These are phyloP conservation scores for Pedionomus torquatus DNA, from an alignment of 2,113 vertebrate genomes.

Conservation along the genomic window DNA sequence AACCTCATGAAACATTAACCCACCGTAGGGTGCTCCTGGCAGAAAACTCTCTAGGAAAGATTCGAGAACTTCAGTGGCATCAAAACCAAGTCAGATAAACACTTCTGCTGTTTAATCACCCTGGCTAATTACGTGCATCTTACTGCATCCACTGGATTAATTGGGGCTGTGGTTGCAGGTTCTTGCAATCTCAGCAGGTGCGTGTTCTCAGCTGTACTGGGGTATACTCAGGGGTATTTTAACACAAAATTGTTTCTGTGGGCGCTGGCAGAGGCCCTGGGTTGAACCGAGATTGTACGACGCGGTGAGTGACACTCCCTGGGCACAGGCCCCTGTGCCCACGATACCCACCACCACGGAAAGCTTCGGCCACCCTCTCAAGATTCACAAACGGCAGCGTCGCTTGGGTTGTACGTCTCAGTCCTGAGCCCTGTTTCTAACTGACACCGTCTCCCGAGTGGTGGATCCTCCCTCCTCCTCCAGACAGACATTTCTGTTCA, in stretches of 20 bases:
- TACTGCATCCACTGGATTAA: background rate
- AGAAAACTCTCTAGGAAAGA: background rate
- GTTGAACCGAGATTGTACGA: background rate
- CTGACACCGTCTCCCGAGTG: background rate
- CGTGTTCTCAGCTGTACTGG: background rate
- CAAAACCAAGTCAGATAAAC: background rate
- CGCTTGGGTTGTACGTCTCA: background rate
- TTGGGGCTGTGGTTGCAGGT: background rate
- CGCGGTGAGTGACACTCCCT: background rate
- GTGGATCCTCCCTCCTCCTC: background rate
- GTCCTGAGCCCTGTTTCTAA: background rate
- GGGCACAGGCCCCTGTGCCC: background rate
- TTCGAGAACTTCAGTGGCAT: background rate
- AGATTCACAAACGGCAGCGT: background rate
- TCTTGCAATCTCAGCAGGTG: background rate
- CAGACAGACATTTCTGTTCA: background rate
- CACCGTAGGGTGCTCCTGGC: background rate
- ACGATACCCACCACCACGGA: background rate
- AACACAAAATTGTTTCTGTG: background rate
- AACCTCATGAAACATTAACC: background rate
- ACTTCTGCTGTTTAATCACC: background rate
- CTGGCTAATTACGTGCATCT: background rate
- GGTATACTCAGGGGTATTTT: background rate
- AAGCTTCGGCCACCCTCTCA: background rate
- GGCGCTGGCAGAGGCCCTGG: too few relatives aligned